These are phyloP conservation scores for Bubo bubo DNA, from an alignment of 2,113 vertebrate species.

Conservation along the genomic window DNA sequence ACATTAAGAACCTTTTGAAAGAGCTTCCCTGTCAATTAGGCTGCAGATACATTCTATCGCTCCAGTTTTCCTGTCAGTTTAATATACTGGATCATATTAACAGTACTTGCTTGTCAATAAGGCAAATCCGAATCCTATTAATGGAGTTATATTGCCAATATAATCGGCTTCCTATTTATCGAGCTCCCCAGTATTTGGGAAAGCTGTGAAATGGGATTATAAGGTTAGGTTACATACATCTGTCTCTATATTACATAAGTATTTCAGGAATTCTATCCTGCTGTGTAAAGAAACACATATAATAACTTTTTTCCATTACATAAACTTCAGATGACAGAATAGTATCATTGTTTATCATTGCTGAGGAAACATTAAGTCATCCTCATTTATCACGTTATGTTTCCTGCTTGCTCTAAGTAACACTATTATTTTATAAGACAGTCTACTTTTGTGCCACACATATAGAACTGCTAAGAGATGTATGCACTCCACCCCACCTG, in stretches of 20 bases:
- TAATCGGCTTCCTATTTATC: conserved; percentile 76
- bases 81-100: conserved; percentile 80
- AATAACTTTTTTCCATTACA: conserved; percentile 52
- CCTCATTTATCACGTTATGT: conserved; percentile 45
- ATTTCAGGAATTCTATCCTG: conserved; percentile 64
- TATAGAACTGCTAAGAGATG: not conserved
- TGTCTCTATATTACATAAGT: conserved; percentile 65
- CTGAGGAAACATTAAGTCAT: conserved; percentile 44
- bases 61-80: conserved; percentile 74
- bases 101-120: conserved; percentile 76
- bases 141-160: conserved; percentile 75
- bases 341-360: conserved; percentile 15
- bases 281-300: conserved; percentile 59
- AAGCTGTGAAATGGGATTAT: conserved; percentile 77
- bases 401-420: conserved; percentile 10
- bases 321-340: conserved; percentile 52
- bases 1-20: conserved; percentile 72
- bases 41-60: conserved; percentile 60
- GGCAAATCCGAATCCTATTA: conserved; percentile 77
- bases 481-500: not conserved
- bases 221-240: conserved; percentile 72
- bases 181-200: conserved; percentile 73
- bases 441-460: not conserved
- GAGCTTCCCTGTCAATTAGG: conserved; percentile 75
- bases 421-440: not conserved